Evolutionary conservation across 2,113 vertebrate species (phyloP).

Genomic region (Paramisgurnus dabryanus): DNA sequence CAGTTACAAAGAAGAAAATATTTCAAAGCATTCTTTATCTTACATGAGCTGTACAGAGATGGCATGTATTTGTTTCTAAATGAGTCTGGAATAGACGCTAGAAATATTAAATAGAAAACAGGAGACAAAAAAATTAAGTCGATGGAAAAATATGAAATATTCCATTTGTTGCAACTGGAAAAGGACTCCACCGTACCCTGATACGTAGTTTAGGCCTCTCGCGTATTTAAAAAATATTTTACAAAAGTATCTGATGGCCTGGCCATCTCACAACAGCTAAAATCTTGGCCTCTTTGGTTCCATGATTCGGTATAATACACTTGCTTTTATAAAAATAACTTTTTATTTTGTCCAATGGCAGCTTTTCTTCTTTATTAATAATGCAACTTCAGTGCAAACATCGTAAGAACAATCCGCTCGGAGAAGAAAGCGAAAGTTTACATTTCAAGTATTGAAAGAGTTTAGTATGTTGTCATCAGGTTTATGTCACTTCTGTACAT

Average conservation of each 20-base stretch:
- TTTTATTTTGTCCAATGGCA: conserved; percentile 85
- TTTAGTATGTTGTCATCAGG: conserved; percentile 80
- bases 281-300: conserved; percentile 98
- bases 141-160: conserved; percentile 77
- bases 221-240: conserved; percentile 77
- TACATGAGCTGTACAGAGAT: conserved; percentile 94
- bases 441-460: conserved; percentile 92
- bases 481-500: conserved; percentile 85
- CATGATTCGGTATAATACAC: conserved; percentile 93
- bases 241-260: conserved; percentile 78
- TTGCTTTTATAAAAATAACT: conserved; percentile 97
- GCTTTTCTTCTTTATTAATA: conserved; percentile 80
- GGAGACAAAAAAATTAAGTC: conserved; percentile 69
- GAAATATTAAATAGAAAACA: conserved; percentile 87
- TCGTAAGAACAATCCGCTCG: conserved; percentile 87
- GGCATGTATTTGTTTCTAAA: conserved; percentile 86
- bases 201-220: conserved; percentile 89
- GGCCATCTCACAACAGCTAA: conserved; percentile 84
- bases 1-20: conserved; percentile 75
- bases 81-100: conserved; percentile 88
- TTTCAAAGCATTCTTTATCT: conserved; percentile 80
- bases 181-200: conserved; percentile 90
- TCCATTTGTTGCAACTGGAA: conserved; percentile 84
- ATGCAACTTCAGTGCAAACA: conserved; percentile 98
- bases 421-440: conserved; percentile 88